These are phyloP conservation scores for Hedychridium roseum DNA, from an alignment of 2,888 invertebrate genomes.

Conservation along the genomic window DNA sequence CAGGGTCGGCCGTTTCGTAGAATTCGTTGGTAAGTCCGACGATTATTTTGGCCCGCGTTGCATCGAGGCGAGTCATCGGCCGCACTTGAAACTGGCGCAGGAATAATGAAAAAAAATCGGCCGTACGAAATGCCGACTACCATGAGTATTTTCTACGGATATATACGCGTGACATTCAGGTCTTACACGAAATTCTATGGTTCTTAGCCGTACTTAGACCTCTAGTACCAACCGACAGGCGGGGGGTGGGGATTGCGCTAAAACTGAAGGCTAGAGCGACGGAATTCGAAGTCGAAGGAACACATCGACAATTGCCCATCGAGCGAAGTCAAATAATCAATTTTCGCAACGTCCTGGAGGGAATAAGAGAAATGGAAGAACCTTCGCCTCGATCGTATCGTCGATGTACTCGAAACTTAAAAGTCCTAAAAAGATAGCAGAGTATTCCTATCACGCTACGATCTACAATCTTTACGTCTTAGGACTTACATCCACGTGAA, in stretches of 20 bases:
- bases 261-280: slow-evolving; percentile 18
- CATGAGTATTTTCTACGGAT: slow-evolving; percentile 20
- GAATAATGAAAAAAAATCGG: slow-evolving; percentile 2
- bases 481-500: slow-evolving; percentile 4
- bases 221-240: slow-evolving; percentile 27
- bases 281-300: slow-evolving; percentile 3
- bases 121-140: slow-evolving; percentile 17
- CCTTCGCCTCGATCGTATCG: no score
- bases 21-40: background rate
- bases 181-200: slow-evolving; percentile 31
- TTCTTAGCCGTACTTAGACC: slow-evolving; percentile 25
- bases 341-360: no score
- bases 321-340: no score
- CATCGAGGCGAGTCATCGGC: background rate
- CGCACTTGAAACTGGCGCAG: slow-evolving; percentile 7
- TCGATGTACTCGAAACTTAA: no score
- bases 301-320: no score
- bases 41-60: no score
- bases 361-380: no score
- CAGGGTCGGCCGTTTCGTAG: background rate
- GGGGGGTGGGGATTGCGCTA: slow-evolving; percentile 23
- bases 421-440: background rate
- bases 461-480: slow-evolving; percentile 1
- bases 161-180: slow-evolving; percentile 32
- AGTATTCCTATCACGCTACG: background rate